These are phyloP conservation scores for Orthonyx spaldingii DNA, from an alignment of 2,113 vertebrate species.

Conservation along the genomic window DNA sequence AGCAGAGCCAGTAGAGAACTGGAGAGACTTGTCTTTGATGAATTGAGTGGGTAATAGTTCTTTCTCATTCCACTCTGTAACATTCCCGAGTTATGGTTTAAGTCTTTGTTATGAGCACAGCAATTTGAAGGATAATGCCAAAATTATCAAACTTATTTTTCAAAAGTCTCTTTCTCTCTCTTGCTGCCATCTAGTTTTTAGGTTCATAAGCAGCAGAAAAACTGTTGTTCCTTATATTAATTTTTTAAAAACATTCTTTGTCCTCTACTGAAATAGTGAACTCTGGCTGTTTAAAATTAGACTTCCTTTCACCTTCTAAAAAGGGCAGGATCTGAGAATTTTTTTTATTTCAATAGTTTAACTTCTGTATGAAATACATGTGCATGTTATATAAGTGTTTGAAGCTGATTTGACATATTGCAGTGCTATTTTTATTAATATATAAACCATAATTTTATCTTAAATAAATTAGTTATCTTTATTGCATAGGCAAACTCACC, in stretches of 20 bases:
- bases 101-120: neutral
- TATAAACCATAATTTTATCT: neutral
- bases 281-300: neutral
- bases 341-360: neutral
- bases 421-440: neutral
- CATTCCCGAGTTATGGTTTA: neutral
- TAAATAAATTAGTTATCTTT: neutral
- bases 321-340: neutral
- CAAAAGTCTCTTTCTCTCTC: neutral
- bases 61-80: neutral
- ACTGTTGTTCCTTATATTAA: neutral
- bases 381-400: neutral
- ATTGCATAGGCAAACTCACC: neutral
- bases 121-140: neutral
- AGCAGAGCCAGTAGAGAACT: neutral
- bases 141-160: neutral
- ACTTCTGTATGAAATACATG: neutral
- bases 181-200: constrained; percentile 19
- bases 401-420: neutral
- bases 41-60: neutral
- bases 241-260: neutral
- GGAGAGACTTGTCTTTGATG: neutral
- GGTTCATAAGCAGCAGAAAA: neutral
- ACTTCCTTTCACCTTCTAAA: constrained; percentile 18
- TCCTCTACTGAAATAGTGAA: neutral